These are phyloP conservation scores for Arctia plantaginis DNA, from an alignment of 2,888 invertebrate species.

Conservation along the genomic window DNA sequence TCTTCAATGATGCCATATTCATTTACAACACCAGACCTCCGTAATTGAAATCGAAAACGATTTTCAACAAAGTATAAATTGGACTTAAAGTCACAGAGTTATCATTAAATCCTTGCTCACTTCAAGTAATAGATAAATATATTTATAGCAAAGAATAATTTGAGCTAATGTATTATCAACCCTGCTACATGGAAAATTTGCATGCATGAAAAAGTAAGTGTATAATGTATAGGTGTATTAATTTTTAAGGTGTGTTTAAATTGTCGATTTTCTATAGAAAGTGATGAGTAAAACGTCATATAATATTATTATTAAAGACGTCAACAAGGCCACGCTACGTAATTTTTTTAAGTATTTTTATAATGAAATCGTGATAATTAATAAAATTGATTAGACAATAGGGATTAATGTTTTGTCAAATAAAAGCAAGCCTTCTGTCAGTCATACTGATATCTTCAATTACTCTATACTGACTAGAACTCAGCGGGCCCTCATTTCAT, in stretches of 20 bases:
- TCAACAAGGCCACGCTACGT: neutral
- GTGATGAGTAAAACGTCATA: neutral
- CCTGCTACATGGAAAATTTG: neutral
- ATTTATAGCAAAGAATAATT: neutral
- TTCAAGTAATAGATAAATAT: neutral
- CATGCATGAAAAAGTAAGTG: neutral
- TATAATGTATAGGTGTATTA: neutral
- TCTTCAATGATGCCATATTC: neutral
- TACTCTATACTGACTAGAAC: neutral
- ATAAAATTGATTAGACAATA: neutral
- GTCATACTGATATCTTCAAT: neutral
- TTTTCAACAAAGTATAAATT: neutral
- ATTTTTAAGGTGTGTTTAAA: neutral
- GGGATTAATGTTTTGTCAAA: neutral
- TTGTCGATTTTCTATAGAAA: neutral
- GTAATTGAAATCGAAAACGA: neutral
- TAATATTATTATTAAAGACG: neutral
- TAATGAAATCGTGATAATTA: neutral
- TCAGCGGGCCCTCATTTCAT: neutral
- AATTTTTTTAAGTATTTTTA: neutral
- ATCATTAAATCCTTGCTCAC: neutral
- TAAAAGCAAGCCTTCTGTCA: neutral
- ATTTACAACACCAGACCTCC: neutral
- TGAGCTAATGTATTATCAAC: neutral
- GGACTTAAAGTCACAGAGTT: neutral